Conservation (phyloP, 2,888 invertebrate species). For the Chalcosyrphus nemorum region DNA sequence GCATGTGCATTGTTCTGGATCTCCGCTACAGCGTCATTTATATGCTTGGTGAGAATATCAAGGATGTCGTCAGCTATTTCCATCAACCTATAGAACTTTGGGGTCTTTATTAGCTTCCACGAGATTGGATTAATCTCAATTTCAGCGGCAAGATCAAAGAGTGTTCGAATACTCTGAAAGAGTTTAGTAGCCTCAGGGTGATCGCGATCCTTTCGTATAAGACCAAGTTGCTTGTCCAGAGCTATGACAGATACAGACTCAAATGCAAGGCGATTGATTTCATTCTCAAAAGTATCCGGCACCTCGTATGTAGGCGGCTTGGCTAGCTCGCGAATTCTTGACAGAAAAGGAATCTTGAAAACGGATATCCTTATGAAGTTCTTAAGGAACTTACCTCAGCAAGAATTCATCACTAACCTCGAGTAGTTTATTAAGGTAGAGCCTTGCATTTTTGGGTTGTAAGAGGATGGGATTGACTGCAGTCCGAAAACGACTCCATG, state of each 20-base stretch:
- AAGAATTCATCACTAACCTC: conserved; percentile 80
- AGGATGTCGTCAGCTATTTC: conserved; percentile 74
- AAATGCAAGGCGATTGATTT: conserved; percentile 84
- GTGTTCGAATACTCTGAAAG: conserved; percentile 36
- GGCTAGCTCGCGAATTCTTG: conserved; percentile 78
- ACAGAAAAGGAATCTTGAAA: background rate
- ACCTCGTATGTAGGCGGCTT: conserved; percentile 78
- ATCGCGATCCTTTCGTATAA: conserved; percentile 74
- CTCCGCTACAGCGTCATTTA: conserved; percentile 77
- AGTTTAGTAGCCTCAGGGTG: conserved; percentile 33
- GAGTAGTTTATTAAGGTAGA: conserved; percentile 82
- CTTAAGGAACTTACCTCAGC: conserved; percentile 27
- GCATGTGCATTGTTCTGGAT: conserved; percentile 66
- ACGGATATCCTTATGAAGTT: too few species aligned
- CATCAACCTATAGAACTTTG: conserved; percentile 71
- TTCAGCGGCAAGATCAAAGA: conserved; percentile 57
- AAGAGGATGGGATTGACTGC: conserved; percentile 86
- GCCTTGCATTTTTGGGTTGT: conserved; percentile 83
- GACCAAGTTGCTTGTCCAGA: conserved; percentile 79
- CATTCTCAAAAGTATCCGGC: conserved; percentile 82
- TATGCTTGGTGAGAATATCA: conserved; percentile 78
- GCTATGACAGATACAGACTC: conserved; percentile 83
- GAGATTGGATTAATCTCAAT: conserved; percentile 73
- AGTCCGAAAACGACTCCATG: conserved; percentile 86
- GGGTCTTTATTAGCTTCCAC: conserved; percentile 73